These are phyloP conservation scores for Urosaurus nigricauda DNA, from an alignment of 2,797 vertebrate genomes.

Conservation along the genomic window DNA sequence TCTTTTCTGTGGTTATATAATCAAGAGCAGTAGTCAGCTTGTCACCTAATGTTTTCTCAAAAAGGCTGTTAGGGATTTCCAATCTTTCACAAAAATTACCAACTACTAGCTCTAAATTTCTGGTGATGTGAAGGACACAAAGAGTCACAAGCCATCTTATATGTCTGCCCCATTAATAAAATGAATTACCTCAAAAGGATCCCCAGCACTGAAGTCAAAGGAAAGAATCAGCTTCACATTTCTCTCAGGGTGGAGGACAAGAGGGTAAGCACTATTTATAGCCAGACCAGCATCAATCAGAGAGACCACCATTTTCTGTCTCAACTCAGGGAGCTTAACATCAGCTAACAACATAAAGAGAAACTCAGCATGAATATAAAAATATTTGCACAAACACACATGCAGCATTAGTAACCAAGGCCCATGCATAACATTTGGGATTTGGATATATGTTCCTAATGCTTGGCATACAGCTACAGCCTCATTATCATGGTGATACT, in stretches of 20 bases:
- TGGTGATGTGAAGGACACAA: neutral
- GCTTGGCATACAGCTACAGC: neutral
- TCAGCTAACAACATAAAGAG: neutral
- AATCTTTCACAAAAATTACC: too few species aligned
- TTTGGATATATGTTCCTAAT: neutral
- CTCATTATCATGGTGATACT: too few species aligned
- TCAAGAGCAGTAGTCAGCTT: too few species aligned
- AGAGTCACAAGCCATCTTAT: neutral
- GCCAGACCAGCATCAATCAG: slow-evolving; percentile 70
- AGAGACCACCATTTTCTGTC: slow-evolving; percentile 30
- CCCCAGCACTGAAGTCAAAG: slow-evolving; percentile 69
- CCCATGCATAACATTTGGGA: neutral
- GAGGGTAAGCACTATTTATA: slow-evolving; percentile 67
- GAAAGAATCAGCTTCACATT: slow-evolving; percentile 65
- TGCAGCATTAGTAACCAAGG: neutral
- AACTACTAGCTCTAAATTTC: neutral
- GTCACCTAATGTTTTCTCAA: too few species aligned
- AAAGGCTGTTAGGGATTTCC: too few species aligned
- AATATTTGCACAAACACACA: neutral
- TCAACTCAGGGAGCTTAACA: slow-evolving; percentile 38
- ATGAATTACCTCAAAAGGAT: slow-evolving; percentile 65
- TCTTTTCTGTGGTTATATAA: too few species aligned
- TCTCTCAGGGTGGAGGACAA: slow-evolving; percentile 49
- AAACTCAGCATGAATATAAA: neutral
- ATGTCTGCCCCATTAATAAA: neutral